Evolutionary conservation across 2,797 vertebrate species (phyloP).

Genomic region (Tokudaia muenninki): DNA sequence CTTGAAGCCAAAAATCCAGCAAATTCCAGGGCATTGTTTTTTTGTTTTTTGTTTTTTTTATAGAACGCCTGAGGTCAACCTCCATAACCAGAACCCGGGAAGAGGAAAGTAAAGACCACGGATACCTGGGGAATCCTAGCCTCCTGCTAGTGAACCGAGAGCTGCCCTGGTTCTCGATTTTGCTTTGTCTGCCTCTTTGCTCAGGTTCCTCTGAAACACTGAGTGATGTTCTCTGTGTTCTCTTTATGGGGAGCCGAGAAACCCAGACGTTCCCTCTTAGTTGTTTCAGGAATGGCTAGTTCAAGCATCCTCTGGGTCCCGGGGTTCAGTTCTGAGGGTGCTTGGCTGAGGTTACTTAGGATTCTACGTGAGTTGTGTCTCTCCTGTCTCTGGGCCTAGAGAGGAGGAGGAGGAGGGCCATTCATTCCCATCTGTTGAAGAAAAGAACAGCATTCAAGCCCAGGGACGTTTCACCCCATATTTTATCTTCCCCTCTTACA

Average conservation of each 20-base stretch:
- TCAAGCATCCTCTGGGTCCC: not conserved
- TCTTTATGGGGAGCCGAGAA: not conserved
- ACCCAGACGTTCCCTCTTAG: not conserved
- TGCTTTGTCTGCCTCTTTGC: not conserved
- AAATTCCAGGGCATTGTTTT: slow-evolving; percentile 52
- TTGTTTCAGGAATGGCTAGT: not conserved
- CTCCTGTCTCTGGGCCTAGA: not conserved
- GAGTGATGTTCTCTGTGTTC: not conserved
- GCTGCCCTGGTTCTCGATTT: not conserved
- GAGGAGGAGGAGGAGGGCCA: not conserved
- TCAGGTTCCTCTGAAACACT: slow-evolving; percentile 32
- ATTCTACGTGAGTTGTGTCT: not conserved
- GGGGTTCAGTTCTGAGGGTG: not conserved
- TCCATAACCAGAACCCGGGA: slow-evolving; percentile 30
- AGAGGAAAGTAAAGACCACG: not conserved
- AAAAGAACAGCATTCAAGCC: not conserved
- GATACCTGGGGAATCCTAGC: slow-evolving; percentile 40
- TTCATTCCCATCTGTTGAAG: not conserved
- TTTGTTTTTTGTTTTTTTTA: slow-evolving; percentile 4
- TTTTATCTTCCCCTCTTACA: not conserved
- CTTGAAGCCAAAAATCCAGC: slow-evolving; percentile 31
- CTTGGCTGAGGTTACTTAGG: not conserved
- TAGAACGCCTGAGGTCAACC: not conserved
- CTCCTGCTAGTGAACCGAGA: slow-evolving; percentile 27
- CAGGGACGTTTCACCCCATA: not conserved